Conservation (phyloP, 35 echinoderm and acorn worm species). For the Nesometra sesokonis region DNA sequence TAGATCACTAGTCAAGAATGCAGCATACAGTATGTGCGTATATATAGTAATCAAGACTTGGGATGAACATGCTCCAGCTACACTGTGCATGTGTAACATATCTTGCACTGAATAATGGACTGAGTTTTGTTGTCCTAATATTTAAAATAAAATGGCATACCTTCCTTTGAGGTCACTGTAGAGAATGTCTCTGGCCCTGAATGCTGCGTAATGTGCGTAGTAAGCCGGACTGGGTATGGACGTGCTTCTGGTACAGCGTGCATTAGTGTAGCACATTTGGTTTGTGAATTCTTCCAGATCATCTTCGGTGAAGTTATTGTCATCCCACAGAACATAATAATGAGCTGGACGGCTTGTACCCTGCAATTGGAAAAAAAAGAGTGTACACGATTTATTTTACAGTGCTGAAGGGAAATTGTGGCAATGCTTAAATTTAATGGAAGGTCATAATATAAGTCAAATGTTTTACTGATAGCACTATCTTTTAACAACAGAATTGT, state of each 20-base stretch:
- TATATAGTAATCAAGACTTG: too few species aligned
- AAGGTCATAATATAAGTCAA: too few species aligned
- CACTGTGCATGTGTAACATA: too few species aligned
- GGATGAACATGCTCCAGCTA: too few species aligned
- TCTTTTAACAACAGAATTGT: not conserved
- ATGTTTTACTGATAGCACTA: too few species aligned
- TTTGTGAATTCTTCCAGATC: slow-evolving; percentile 92
- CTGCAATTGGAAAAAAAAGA: slow-evolving; percentile 18
- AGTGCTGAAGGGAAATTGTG: too few species aligned
- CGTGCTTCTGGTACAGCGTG: slow-evolving; percentile 87
- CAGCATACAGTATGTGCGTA: too few species aligned
- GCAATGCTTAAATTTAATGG: too few species aligned
- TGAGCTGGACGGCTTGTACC: slow-evolving; percentile 97
- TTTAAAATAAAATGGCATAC: not conserved
- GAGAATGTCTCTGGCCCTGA: slow-evolving; percentile 90
- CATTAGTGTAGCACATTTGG: slow-evolving; percentile 95
- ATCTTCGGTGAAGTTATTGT: slow-evolving; percentile 84
- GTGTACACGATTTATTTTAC: too few species aligned
- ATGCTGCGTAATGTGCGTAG: slow-evolving; percentile 93
- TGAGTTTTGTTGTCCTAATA: too few species aligned
- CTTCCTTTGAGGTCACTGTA: slow-evolving; percentile 79
- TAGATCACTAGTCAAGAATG: too few species aligned
- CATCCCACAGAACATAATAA: slow-evolving; percentile 97
- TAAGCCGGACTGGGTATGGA: slow-evolving; percentile 93
- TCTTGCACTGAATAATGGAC: too few species aligned